Percentiles rank a stretch among this genome's conserved stretches.
phyloP scores from a whole-genome alignment of 2,113 vertebrate species.

The Xiphias gladius region DNA sequence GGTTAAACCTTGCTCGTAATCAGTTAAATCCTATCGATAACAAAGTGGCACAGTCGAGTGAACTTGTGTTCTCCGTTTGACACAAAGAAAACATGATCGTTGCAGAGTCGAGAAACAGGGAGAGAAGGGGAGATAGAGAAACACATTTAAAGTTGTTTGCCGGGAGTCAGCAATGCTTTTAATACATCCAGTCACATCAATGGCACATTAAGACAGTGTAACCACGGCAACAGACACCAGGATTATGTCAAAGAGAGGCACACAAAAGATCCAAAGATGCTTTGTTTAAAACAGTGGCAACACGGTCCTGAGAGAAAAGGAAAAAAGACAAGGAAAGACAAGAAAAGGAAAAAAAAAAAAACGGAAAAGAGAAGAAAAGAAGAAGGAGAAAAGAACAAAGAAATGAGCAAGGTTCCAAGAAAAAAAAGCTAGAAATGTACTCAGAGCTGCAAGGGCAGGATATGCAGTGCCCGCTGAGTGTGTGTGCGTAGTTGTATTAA shows the following conservation, averaged over 20 bases:
- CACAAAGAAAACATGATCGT: constrained; percentile 48
- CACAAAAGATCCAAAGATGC: constrained; percentile 59
- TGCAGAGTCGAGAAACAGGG: background rate
- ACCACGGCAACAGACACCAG: constrained; percentile 80
- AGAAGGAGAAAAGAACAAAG: background rate
- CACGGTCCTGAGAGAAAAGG: constrained; percentile 6
- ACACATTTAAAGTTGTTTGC: constrained; percentile 58
- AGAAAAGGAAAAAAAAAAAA: background rate
- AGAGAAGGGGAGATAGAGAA: background rate
- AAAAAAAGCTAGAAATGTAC: background rate
- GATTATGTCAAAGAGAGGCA: constrained; percentile 69
- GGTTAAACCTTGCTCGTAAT: constrained; percentile 26
- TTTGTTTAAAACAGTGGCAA: constrained; percentile 64
- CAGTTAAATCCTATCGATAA: constrained; percentile 39
- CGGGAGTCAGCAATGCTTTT: constrained; percentile 63
- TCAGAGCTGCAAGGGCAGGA: background rate
- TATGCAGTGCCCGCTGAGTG: background rate
- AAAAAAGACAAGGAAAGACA: background rate
- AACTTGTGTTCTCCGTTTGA: constrained; percentile 34
- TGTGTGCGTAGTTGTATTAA: constrained; percentile 1
- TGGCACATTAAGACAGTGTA: constrained; percentile 75
- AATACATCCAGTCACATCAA: constrained; percentile 74
- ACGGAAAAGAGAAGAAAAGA: background rate
- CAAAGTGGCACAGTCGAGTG: constrained; percentile 40
- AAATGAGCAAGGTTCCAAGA: constrained; percentile 11